These are phyloP conservation scores for Plutella xylostella DNA, from an alignment of 2,888 invertebrate species.

Conservation along the genomic window DNA sequence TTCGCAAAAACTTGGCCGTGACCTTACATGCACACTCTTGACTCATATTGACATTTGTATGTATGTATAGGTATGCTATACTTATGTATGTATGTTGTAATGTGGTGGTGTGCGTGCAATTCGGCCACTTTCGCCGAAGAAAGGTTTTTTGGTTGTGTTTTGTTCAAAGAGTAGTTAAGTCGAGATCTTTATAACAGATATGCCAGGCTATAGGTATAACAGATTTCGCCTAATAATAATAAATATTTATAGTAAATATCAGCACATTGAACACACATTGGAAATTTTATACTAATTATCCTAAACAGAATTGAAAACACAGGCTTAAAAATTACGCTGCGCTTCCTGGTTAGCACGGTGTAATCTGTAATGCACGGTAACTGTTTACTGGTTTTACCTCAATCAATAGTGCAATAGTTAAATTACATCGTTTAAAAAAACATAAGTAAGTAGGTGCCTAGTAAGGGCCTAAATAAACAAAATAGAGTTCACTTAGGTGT, in stretches of 20 bases:
- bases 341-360: no score
- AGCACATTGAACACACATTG: background rate
- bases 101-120: constrained; percentile 52
- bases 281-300: background rate
- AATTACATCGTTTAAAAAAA: background rate
- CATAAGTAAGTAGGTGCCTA: background rate
- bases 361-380: no score
- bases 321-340: background rate
- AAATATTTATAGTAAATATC: background rate
- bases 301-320: background rate
- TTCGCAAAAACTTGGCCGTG: constrained; percentile 45
- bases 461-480: background rate
- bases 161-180: constrained; percentile 1
- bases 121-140: constrained; percentile 39
- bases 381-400: background rate
- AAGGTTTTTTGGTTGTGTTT: constrained; percentile 24
- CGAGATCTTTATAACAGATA: background rate
- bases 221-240: background rate
- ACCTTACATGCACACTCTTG: constrained; percentile 54
- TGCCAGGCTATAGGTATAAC: background rate
- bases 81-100: constrained; percentile 23
- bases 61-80: constrained; percentile 11
- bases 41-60: constrained; percentile 24
- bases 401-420: background rate
- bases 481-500: background rate